Evolutionary conservation across 2,888 invertebrate species (phyloP).

Genomic region (Nesidiocoris tenuis): DNA sequence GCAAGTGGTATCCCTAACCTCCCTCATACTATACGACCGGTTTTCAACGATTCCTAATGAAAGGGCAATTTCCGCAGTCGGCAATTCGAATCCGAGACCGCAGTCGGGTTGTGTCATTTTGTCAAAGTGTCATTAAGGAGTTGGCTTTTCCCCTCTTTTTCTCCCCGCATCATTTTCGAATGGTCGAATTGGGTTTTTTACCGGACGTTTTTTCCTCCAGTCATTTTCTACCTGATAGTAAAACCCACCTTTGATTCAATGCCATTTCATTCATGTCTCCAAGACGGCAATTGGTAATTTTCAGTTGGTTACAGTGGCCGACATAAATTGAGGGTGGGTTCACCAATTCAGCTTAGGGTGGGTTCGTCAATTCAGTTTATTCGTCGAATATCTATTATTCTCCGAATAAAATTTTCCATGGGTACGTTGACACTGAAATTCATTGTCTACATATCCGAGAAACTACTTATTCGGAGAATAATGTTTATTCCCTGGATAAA

Average conservation of each 20-base stretch:
- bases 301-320: too few species aligned
- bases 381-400: too few species aligned
- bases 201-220: neutral
- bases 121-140: constrained; percentile 29
- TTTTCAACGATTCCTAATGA: constrained; percentile 1
- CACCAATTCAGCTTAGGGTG: too few species aligned
- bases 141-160: constrained; percentile 19
- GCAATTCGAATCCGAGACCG: neutral
- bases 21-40: neutral
- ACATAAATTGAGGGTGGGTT: too few species aligned
- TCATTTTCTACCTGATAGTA: neutral
- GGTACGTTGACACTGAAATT: too few species aligned
- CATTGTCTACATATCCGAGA: too few species aligned
- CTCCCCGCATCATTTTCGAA: constrained; percentile 16
- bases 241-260: constrained; percentile 8
- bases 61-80: constrained; percentile 20
- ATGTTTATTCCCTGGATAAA: too few species aligned
- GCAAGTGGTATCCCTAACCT: neutral
- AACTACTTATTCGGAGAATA: too few species aligned
- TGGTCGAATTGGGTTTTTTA: too few species aligned
- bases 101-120: constrained; percentile 33
- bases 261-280: constrained; percentile 25
- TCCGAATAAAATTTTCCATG: too few species aligned
- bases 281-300: too few species aligned
- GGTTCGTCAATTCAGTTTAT: too few species aligned